Evolutionary conservation across 2,888 invertebrate species (phyloP), one percentile per base, ranked within the genome.

Genomic region (Caenorhabditis wallacei): DNA sequence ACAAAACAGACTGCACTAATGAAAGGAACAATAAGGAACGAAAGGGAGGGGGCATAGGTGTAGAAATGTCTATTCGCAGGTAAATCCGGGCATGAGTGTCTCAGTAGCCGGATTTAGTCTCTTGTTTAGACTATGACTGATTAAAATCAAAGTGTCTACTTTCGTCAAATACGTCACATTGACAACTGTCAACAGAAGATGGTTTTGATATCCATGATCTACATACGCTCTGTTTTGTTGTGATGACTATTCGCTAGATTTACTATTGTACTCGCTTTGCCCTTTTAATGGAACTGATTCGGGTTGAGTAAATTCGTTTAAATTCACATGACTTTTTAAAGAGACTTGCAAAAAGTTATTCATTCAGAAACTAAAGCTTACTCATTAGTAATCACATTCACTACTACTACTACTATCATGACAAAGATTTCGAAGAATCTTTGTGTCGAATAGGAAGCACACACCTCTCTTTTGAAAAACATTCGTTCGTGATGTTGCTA

Each of bases 1-100:
- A 68, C 76, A 76, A 68, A 68, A 76, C 76, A 76, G 57, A 76
- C 76, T 76, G 76, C 76, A 76, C 76, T 76, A 68, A 48, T 53
- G 59, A 18, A n/a, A 22, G 30, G 63, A 78, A 69, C 78, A 69
- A 78, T 78, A 54, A 53, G 40, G 22, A 54, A 46, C 30, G 18
- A 54, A 37, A 35, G 16, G 24, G 20, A 35, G 37, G 51, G 30
- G 43, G 13, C 10, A 43, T 30, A n/a, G 56, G 59, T 35, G 48
- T 40, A 51, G 40, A 76, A 35, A 68, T 40, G 53, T 30, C 30
- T 30, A 30, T 57, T 74, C 18, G 30, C 18, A 35, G 51, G 56
- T 66, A 75, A 75, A 66, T 75, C 66, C 51, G 66, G 66, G 75
- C 68, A 57, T 68, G n/a, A 16, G 74, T 74, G 57, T 37, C 22